Evolutionary conservation across 2,113 vertebrate genomes (phyloP).

Genomic region (mouse (Mus musculus)): GRCm39 chr1:125490501-125491000

Average conservation of each 20-base stretch:
- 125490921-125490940: not conserved
- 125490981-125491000: not conserved
- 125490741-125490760: not conserved
- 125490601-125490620: not conserved
- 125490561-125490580: conserved; percentile 29
- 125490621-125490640: not conserved
- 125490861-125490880: not conserved
- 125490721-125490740: not conserved
- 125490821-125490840: conserved; percentile 44
- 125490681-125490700: not conserved
- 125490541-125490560: not conserved
- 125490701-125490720: not conserved
- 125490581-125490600: conserved; percentile 7
- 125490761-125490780: not conserved
- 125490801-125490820: not conserved
- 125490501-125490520: not conserved
- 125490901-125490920: not conserved
- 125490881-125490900: not conserved
- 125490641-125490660: not conserved
- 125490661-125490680: not conserved
- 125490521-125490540: conserved; percentile 25
- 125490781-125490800: not conserved
- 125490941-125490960: not conserved
- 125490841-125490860: not conserved
- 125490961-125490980: not conserved